Percentiles rank a stretch among this genome's conserved stretches.
phyloP scores from a whole-genome alignment of 2,113 vertebrate genomes.

The Hyla sarda region DNA sequence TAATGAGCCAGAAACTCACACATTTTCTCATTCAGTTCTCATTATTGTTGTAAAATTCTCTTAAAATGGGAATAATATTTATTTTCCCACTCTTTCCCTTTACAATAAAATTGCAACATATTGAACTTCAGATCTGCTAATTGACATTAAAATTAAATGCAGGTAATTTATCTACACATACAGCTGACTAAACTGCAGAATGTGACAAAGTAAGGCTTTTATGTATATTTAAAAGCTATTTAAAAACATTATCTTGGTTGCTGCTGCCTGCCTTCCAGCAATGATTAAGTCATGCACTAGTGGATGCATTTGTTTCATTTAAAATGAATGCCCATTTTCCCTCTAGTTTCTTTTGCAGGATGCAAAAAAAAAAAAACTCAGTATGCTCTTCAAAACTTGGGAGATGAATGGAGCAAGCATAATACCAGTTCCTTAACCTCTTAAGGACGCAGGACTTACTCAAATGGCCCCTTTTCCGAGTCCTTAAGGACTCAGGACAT shows the following conservation, averaged over 20 bases:
- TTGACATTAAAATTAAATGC: conserved; percentile 42
- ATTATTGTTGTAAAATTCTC: not conserved
- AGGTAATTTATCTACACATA: conserved; percentile 36
- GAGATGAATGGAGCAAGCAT: not conserved
- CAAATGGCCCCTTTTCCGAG: no score
- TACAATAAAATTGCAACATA: not conserved
- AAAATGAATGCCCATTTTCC: not conserved
- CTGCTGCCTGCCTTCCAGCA: conserved; percentile 33
- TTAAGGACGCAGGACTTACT: no score
- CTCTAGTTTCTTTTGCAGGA: not conserved
- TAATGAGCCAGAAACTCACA: not conserved
- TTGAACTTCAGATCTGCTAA: not conserved
- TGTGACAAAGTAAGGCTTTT: conserved; percentile 43
- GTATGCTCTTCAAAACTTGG: not conserved
- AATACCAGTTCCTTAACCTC: not conserved
- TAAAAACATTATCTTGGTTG: conserved; percentile 42
- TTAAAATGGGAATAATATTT: not conserved
- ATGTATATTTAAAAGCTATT: conserved; percentile 42
- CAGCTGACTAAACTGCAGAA: conserved; percentile 31
- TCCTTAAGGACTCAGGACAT: no score
- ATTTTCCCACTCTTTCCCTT: not conserved
- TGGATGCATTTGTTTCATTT: conserved; percentile 35
- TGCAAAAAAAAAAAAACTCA: not conserved
- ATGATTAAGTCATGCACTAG: conserved; percentile 42
- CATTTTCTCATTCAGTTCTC: not conserved